These are phyloP conservation scores for Notodonta dromedarius DNA, from an alignment of 2,888 invertebrate genomes.

Conservation along the genomic window DNA sequence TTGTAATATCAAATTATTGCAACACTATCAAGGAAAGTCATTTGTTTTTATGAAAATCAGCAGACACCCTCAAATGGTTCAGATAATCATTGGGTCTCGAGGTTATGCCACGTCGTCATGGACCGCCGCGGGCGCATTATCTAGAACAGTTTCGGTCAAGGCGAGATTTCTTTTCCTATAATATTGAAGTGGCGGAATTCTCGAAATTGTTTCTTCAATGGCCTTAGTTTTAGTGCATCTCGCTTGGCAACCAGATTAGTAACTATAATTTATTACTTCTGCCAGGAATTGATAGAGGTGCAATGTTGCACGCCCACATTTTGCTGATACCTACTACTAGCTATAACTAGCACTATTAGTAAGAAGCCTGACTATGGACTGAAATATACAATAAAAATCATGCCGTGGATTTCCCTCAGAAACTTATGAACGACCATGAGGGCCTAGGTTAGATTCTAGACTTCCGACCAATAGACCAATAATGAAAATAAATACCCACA, in stretches of 20 bases:
- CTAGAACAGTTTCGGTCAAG: conserved; percentile 42
- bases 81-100: conserved; percentile 21
- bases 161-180: conserved; percentile 40
- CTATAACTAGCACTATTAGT: too few species aligned
- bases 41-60: conserved; percentile 5
- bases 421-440: too few species aligned
- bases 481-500: too few species aligned
- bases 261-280: too few species aligned
- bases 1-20: conserved; percentile 6
- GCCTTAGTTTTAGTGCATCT: conserved; percentile 21
- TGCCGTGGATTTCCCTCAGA: too few species aligned
- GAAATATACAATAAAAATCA: too few species aligned
- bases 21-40: conserved; percentile 7
- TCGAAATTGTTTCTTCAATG: conserved; percentile 14
- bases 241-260: conserved; percentile 3
- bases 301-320: too few species aligned
- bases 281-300: too few species aligned
- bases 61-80: conserved; percentile 21
- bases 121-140: conserved; percentile 31
- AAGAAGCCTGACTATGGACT: too few species aligned
- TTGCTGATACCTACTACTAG: too few species aligned
- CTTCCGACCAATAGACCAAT: too few species aligned
- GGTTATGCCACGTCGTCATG: conserved; percentile 38
- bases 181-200: conserved; percentile 19
- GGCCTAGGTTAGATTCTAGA: too few species aligned